Conservation (phyloP, 1,140 invertebrate genomes). For the Drosophila azteca region DNA sequence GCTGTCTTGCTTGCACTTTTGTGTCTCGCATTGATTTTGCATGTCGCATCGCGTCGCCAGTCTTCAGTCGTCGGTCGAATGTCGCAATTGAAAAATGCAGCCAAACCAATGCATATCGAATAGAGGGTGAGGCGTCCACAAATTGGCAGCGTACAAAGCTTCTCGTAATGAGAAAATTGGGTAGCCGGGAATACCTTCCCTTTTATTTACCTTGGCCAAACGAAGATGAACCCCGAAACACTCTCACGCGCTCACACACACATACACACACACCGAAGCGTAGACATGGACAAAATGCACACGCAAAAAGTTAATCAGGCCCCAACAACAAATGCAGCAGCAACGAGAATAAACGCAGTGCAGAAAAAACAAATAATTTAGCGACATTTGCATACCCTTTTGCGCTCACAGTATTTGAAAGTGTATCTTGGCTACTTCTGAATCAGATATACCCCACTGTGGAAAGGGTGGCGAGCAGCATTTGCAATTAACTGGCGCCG, state of each 20-base stretch:
- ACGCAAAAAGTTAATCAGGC: slow-evolving; percentile 78
- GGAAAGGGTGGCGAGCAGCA: slow-evolving; percentile 55
- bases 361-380: neutral
- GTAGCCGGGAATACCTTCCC: too few species aligned
- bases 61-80: slow-evolving; percentile 10
- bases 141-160: too few species aligned
- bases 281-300: slow-evolving; percentile 47
- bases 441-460: neutral
- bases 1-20: slow-evolving; percentile 61
- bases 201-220: slow-evolving; percentile 1
- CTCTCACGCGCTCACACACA: slow-evolving; percentile 18
- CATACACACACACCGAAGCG: slow-evolving; percentile 32
- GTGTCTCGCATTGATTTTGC: slow-evolving; percentile 77
- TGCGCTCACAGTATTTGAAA: neutral
- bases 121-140: too few species aligned
- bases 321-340: slow-evolving; percentile 22
- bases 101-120: neutral
- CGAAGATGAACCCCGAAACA: slow-evolving; percentile 55
- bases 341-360: slow-evolving; percentile 45
- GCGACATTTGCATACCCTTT: slow-evolving; percentile 17
- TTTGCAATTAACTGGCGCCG: slow-evolving; percentile 83
- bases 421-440: too few species aligned
- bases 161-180: too few species aligned
- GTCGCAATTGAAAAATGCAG: slow-evolving; percentile 41
- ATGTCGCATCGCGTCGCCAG: slow-evolving; percentile 26